A percentile compares a stretch with the other conserved stretches of the same genome.
phyloP scores from a whole-genome alignment of 2,113 vertebrate species.

The Oreochromis aureus region DNA sequence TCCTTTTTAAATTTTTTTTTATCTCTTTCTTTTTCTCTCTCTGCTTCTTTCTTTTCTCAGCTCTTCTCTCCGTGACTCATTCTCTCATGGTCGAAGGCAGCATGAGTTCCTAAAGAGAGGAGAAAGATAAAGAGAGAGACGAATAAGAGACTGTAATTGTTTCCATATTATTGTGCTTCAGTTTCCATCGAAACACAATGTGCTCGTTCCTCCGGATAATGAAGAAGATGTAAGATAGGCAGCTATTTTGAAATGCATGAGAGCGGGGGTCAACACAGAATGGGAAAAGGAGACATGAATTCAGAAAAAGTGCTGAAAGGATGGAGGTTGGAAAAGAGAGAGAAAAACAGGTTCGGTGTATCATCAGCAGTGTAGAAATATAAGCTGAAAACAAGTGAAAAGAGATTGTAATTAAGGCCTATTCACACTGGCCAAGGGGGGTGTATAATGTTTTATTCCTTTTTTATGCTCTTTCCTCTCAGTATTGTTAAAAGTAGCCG shows the following conservation, averaged over 20 bases:
- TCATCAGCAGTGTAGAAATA: neutral
- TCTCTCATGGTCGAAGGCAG: constrained; percentile 32
- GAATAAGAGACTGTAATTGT: constrained; percentile 37
- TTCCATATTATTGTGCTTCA: constrained; percentile 23
- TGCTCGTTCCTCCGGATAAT: constrained; percentile 14
- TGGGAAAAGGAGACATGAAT: neutral
- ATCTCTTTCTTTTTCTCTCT: neutral
- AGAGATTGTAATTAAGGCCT: constrained; percentile 48
- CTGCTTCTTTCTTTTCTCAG: constrained; percentile 11
- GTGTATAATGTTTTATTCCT: constrained; percentile 13
- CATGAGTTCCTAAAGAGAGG: constrained; percentile 40
- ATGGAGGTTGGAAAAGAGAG: constrained; percentile 6
- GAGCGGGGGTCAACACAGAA: constrained; percentile 10
- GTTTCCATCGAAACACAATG: constrained; percentile 24
- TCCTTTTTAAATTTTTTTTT: neutral
- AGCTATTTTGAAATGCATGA: constrained; percentile 46
- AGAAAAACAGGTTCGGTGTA: neutral
- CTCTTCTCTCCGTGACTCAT: constrained; percentile 40
- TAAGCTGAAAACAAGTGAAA: constrained; percentile 29
- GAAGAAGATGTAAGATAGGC: constrained; percentile 28
- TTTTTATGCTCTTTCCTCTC: constrained; percentile 1
- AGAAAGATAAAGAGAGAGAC: constrained; percentile 17
- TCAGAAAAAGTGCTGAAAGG: constrained; percentile 22
- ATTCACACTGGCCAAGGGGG: constrained; percentile 26
- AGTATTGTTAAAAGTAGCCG: neutral